Conservation (phyloP, 2,113 vertebrate genomes). For the Vulpes ferrilata region DNA sequence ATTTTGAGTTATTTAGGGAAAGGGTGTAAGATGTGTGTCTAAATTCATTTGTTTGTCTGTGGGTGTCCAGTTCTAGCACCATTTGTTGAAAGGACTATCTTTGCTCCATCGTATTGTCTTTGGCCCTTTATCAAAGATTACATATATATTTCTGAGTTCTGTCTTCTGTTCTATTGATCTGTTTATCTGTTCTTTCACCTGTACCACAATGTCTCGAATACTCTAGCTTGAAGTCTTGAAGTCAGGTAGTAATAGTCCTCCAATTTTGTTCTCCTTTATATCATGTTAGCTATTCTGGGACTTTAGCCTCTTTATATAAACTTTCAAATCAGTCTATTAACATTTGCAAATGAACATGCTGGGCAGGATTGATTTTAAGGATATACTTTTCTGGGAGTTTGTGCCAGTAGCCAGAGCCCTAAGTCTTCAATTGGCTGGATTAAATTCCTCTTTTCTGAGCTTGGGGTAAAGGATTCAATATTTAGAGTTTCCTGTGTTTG, state of each 20-base stretch:
- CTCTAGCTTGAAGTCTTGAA: background rate
- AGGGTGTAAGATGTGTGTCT: background rate
- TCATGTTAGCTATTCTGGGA: background rate
- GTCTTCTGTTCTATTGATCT: background rate
- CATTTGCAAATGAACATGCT: background rate
- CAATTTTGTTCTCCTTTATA: background rate
- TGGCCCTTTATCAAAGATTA: slow-evolving; percentile 15
- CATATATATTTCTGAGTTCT: background rate
- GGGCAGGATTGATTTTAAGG: background rate
- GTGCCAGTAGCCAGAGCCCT: background rate
- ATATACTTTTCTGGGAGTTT: background rate
- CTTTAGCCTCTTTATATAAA: background rate
- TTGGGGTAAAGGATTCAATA: background rate
- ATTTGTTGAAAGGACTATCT: background rate
- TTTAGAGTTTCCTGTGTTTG: slow-evolving; percentile 69
- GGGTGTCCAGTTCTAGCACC: background rate
- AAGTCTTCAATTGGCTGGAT: background rate
- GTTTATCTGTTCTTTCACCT: background rate
- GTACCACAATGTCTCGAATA: background rate
- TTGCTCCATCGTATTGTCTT: background rate
- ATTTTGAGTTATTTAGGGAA: background rate
- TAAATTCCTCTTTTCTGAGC: background rate
- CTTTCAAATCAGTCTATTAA: background rate
- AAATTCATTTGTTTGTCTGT: background rate
- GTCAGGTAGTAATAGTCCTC: background rate